A percentile compares a stretch with the other conserved stretches of the same genome.
phyloP scores from a whole-genome alignment of 2,888 invertebrate genomes.

The Lordiphosa andalusiaca region DNA sequence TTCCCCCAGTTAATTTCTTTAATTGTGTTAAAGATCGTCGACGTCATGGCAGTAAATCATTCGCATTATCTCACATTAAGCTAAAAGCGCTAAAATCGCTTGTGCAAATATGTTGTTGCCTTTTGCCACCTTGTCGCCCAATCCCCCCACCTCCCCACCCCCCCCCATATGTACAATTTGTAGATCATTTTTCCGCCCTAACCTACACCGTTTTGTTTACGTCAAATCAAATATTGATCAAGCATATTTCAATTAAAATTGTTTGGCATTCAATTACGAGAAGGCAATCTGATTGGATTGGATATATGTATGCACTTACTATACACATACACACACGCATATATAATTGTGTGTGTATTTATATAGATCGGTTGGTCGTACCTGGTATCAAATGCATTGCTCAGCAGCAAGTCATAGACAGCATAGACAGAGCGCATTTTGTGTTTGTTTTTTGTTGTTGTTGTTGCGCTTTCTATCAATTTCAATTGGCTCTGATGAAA shows the following conservation, averaged over 20 bases:
- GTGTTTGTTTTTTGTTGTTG: no score
- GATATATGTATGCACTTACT: no score
- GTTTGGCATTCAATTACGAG: slow-evolving; percentile 27
- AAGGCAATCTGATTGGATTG: slow-evolving; percentile 2
- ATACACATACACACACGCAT: no score
- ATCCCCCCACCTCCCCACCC: no score
- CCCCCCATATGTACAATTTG: not conserved
- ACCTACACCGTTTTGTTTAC: slow-evolving; percentile 14
- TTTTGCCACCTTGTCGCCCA: not conserved
- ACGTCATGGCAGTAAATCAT: no score
- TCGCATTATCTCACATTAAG: not conserved
- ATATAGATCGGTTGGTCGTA: slow-evolving; percentile 33
- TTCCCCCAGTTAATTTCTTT: no score
- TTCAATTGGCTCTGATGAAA: slow-evolving; percentile 18
- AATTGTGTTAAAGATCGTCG: no score
- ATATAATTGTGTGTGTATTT: not conserved
- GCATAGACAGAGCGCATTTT: slow-evolving; percentile 68
- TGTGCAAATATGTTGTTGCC: slow-evolving; percentile 1
- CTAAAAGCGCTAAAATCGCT: slow-evolving; percentile 12
- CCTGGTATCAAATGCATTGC: slow-evolving; percentile 73
- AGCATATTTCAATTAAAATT: slow-evolving; percentile 35
- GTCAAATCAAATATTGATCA: slow-evolving; percentile 28
- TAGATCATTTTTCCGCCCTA: not conserved
- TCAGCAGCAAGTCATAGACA: slow-evolving; percentile 69
- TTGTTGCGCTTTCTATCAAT: slow-evolving; percentile 20